Base-by-base conservation (phyloP, 2,113 vertebrate species). In the Poeciliopsis retropinna region DNA sequence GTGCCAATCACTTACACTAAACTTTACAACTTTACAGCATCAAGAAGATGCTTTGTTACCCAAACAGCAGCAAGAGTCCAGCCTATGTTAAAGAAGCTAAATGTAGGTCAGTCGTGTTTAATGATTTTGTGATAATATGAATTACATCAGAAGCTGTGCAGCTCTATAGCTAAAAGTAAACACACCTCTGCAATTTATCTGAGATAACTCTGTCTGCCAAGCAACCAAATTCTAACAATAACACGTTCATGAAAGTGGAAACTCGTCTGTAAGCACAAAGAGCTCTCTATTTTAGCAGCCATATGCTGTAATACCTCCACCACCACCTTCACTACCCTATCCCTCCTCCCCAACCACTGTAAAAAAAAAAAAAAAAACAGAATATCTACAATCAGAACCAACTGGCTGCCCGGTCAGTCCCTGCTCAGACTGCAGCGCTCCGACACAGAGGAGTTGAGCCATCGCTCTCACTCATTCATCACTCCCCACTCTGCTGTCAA, bases 171-270 rank as follows among this genome's bases (percentile, higher is more conserved):
- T 77, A 61, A 84, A 85, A 79, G 70, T 90, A 91, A 91, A 92
- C 90, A 87, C 62, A 86, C 72, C 75, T 62, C 66, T 78, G 64
- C 47, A 63, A 90, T 92, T 88, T 84, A 84, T 85, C 75, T 73
- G 44, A 68, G 85, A 92, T 91, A 90, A 88, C 87, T 80, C 78
- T 70, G 74, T 84, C 76, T 91, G 87, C 89, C 90, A 78, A 88
- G 89, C 85, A 91, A 91, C 89, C 80, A 71, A 76, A 85, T 77
- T 80, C 72, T 82, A 91, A 91, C 88, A 93, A 91, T 87, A 91
- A 92, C 79, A 89, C 70, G 60, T 85, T 85, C 67, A 17, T 76
- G 73, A 60, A 75, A 89, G 85, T 83, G 80, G 83, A 82, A 84
- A 80, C 22, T 61, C 5, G 67, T 64, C 54, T 75, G 29, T 73